phyloP scores from a whole-genome alignment of 2,113 vertebrate species.

The zebrafish (Danio rerio) region GRCz12tu NC_133192.1:55842501-55843000 shows the following conservation, averaged over 20 bases:
- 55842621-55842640: conserved; percentile 58
- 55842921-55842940: conserved; percentile 86
- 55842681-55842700: conserved; percentile 56
- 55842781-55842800: no score
- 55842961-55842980: conserved; percentile 89
- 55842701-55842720: conserved; percentile 69
- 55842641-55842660: conserved; percentile 44
- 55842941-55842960: conserved; percentile 89
- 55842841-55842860: conserved; percentile 77
- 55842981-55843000: conserved; percentile 90
- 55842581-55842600: conserved; percentile 69
- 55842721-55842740: conserved; percentile 72
- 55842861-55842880: conserved; percentile 82
- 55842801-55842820: no score
- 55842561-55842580: conserved; percentile 78
- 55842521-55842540: conserved; percentile 86
- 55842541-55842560: conserved; percentile 84
- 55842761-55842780: conserved; percentile 66
- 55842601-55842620: conserved; percentile 68
- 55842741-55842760: conserved; percentile 74
- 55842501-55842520: conserved; percentile 86
- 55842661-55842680: conserved; percentile 35
- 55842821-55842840: conserved; percentile 55
- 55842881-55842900: conserved; percentile 85
- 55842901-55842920: conserved; percentile 79